Base-by-base conservation (phyloP, 2,888 invertebrate genomes). In the Actias luna region DNA sequence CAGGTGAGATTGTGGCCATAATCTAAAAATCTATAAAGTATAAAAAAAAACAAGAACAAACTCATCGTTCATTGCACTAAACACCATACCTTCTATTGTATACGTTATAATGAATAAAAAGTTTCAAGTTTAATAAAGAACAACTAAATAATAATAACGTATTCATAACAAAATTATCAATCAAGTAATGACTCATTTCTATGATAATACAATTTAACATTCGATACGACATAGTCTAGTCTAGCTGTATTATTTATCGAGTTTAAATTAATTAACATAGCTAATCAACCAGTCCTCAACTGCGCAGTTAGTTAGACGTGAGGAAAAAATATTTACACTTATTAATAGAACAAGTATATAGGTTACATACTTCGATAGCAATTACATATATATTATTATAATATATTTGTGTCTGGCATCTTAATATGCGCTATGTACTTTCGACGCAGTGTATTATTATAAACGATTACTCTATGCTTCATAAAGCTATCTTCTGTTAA, bases 261-360 rank as follows among this genome's bases (percentile, higher is more conserved):
- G 69, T 68, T 69, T 70, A 71, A 68, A 73, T 76, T 80, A 78
- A 80, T 80, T 78, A 78, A 75, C 72, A 75, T 76, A 74, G 64
- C 67, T 76, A 76, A 80, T 78, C 74, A 66, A 62, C 65, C 63
- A 60, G 67, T 64, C 31, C 16, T 64, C 64, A 68, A 77, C 74
- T 81, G 71, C 82, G 82, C 78, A 82, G 78, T 81, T 71, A 63
- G 57, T 57, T 50, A 62, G 65, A 58, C 64, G 68, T 58, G 65
- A 77, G 75, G 76, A 76, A 78, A 76, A 72, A 76, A 18, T 46
- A 46, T 46, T 46, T 46, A 22, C 46, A 22, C 46, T 46, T 46
- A 42, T n/a, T 42, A 22, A 14, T 22, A 46, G 22, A 22, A 22
- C 7, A 42, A 42, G 18, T 42, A 16, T 36, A 39, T 46, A 46